Percentiles rank a stretch among this genome's conserved stretches.
Evolutionary conservation across 2,113 vertebrate species (phyloP).

Genomic region (Forbesichthys agassizii): DNA sequence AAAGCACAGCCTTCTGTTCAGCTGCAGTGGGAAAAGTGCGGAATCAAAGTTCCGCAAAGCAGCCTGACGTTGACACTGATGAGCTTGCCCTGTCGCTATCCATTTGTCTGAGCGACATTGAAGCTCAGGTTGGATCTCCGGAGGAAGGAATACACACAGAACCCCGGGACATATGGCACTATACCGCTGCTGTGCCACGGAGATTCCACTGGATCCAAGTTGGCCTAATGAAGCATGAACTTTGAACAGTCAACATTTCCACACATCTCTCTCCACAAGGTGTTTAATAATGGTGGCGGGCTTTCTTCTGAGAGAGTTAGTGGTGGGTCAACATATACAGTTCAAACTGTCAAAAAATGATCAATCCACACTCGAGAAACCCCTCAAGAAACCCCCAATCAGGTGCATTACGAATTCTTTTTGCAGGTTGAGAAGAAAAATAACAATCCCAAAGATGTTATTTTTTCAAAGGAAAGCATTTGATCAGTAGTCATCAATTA

Average conservation of each 20-base stretch:
- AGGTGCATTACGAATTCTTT: conserved; percentile 79
- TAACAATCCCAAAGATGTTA: conserved; percentile 71
- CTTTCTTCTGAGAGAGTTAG: no score
- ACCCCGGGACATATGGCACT: conserved; percentile 44
- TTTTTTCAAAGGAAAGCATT: conserved; percentile 78
- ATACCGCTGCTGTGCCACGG: conserved; percentile 9
- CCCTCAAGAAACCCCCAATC: conserved; percentile 51
- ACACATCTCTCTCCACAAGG: conserved; percentile 16
- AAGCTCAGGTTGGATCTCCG: conserved; percentile 62
- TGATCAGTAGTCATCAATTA: conserved; percentile 83
- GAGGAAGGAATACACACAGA: conserved; percentile 31
- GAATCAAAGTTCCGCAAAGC: conserved; percentile 66
- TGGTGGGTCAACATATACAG: conserved; percentile 32
- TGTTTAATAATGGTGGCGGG: no score
- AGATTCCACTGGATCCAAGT: conserved; percentile 30
- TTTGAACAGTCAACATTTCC: conserved; percentile 27
- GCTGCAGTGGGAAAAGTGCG: conserved; percentile 66
- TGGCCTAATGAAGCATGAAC: conserved; percentile 37
- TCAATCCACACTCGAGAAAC: conserved; percentile 41
- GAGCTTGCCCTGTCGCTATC: conserved; percentile 68
- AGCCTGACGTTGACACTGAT: conserved; percentile 63
- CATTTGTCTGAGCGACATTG: conserved; percentile 75
- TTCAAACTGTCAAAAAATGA: conserved; percentile 55
- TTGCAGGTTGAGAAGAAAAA: conserved; percentile 70
- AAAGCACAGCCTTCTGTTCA: conserved; percentile 78